These are phyloP conservation scores for Hyperopisus bebe DNA, from an alignment of 2,113 vertebrate genomes.

Conservation along the genomic window DNA sequence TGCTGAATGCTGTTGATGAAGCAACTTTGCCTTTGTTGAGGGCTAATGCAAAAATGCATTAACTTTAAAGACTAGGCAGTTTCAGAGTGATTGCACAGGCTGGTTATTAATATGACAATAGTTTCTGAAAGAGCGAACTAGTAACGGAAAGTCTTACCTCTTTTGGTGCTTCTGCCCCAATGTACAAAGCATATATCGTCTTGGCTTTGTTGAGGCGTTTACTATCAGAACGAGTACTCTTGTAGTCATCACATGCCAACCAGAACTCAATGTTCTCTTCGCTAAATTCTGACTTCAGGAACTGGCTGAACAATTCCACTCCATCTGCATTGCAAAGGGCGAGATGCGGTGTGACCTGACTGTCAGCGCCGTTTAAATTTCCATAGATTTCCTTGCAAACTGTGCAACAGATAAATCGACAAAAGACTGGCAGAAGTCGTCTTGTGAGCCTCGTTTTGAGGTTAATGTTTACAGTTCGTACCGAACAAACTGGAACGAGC, in stretches of 20 bases:
- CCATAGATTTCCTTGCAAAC: not conserved
- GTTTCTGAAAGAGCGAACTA: not conserved
- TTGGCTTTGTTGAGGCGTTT: conserved; percentile 76
- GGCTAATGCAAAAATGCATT: not conserved
- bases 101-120: not conserved
- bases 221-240: conserved; percentile 64
- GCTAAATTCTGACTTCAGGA: conserved; percentile 88
- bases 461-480: not conserved
- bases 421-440: not conserved
- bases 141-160: conserved; percentile 64
- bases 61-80: not conserved
- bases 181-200: conserved; percentile 78
- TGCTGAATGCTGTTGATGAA: not conserved
- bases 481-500: not conserved
- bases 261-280: conserved; percentile 97
- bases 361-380: not conserved
- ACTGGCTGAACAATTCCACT: conserved; percentile 73
- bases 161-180: conserved; percentile 77
- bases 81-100: not conserved
- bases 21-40: not conserved
- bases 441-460: not conserved
- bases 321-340: conserved; percentile 62
- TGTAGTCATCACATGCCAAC: conserved; percentile 88
- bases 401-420: not conserved
- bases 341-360: not conserved